Conservation (phyloP, 2,888 invertebrate genomes). For the Exephanes ischioxanthus region DNA sequence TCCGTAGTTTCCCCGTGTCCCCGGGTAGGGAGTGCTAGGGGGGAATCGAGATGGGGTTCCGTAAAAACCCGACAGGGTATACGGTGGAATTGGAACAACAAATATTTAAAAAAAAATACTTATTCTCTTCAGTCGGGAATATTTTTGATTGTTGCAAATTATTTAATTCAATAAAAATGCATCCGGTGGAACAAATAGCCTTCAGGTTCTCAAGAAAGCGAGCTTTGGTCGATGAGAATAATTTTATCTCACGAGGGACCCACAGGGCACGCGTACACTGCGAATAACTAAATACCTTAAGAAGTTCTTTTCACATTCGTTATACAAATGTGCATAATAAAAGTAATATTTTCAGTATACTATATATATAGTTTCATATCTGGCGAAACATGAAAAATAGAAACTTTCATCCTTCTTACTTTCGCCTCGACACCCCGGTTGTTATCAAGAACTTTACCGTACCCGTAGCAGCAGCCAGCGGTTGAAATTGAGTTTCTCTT, state of each 20-base stretch:
- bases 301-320: conserved; percentile 31
- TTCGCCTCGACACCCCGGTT: conserved; percentile 66
- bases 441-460: conserved; percentile 68
- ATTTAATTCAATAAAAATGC: background rate
- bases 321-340: conserved; percentile 31
- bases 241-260: background rate
- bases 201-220: background rate
- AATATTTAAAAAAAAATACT: too few relatives aligned
- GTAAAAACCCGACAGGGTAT: too few relatives aligned
- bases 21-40: too few relatives aligned
- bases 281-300: conserved; percentile 12
- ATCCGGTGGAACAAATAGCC: background rate
- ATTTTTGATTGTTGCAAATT: too few relatives aligned
- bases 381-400: conserved; percentile 67
- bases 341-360: conserved; percentile 59
- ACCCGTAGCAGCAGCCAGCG: conserved; percentile 46
- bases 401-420: conserved; percentile 67
- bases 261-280: background rate
- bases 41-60: too few relatives aligned
- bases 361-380: conserved; percentile 56
- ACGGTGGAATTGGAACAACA: too few relatives aligned
- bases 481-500: conserved; percentile 66
- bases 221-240: background rate
- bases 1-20: too few relatives aligned
- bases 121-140: too few relatives aligned